A percentile compares a stretch with the other conserved stretches of the same genome.
Conservation (phyloP, 1,140 invertebrate species). For the Drosophila kepulauana region DNA sequence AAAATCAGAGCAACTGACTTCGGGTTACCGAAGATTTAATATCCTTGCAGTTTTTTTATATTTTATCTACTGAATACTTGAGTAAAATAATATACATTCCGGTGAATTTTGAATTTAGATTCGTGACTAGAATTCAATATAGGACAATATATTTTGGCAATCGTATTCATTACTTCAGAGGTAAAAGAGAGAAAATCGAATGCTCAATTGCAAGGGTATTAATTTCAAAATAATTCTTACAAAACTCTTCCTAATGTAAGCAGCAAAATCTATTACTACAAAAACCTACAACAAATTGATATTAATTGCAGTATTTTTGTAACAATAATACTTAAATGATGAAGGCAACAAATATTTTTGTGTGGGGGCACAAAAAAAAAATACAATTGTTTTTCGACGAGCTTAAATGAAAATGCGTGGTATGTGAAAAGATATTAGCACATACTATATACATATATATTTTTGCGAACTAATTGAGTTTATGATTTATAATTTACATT, state of each 20-base stretch:
- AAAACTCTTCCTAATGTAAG: constrained; percentile 49
- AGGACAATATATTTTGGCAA: neutral
- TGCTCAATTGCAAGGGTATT: constrained; percentile 17
- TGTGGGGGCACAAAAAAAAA: constrained; percentile 49
- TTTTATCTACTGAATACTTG: neutral
- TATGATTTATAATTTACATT: neutral
- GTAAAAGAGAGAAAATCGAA: neutral
- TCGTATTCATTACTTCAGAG: neutral
- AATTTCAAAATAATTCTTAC: neutral
- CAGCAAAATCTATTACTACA: constrained; percentile 54
- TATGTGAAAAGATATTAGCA: constrained; percentile 12
- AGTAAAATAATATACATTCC: too few relatives aligned
- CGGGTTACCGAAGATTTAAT: constrained; percentile 24
- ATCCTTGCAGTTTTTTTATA: neutral
- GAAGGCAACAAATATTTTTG: constrained; percentile 23
- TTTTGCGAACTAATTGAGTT: constrained; percentile 37
- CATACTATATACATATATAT: constrained; percentile 11
- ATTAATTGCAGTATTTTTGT: constrained; percentile 66
- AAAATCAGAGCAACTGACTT: constrained; percentile 3
- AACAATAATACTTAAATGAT: constrained; percentile 27
- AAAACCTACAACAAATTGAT: constrained; percentile 37
- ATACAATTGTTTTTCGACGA: constrained; percentile 51
- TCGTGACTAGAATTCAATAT: too few relatives aligned
- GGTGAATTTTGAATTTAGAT: too few relatives aligned
- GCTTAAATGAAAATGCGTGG: constrained; percentile 44